Conservation (phyloP, 2,797 vertebrate genomes). For the Notolabrus celidotus region DNA sequence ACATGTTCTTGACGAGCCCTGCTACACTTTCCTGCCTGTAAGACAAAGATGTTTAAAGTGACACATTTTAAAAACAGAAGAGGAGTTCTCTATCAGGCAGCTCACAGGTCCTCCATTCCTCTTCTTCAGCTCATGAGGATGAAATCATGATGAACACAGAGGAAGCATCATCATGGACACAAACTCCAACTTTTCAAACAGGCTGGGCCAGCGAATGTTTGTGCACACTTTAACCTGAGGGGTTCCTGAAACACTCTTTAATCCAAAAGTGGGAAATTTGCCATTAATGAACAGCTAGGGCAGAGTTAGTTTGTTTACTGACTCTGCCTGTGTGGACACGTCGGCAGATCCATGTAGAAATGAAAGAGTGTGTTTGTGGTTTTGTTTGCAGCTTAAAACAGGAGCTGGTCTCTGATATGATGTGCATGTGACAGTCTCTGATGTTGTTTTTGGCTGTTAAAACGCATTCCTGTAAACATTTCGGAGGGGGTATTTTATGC, state of each 20-base stretch:
- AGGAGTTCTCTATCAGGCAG: background rate
- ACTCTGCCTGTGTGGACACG: conserved; percentile 5
- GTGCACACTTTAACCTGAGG: too few relatives aligned
- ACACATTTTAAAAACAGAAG: background rate
- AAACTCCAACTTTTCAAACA: conserved; percentile 12
- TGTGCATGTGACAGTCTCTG: too few relatives aligned
- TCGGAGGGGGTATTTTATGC: too few relatives aligned
- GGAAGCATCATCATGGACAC: background rate
- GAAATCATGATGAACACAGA: background rate
- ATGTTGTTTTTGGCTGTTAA: too few relatives aligned
- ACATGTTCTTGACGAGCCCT: conserved; percentile 95
- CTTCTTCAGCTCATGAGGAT: background rate
- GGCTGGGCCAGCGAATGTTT: conserved; percentile 11
- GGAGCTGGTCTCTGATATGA: too few relatives aligned
- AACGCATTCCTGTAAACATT: too few relatives aligned
- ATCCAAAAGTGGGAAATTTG: background rate
- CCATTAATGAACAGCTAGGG: background rate
- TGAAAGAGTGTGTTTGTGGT: too few relatives aligned
- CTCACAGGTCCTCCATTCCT: background rate
- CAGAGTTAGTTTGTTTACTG: conserved; percentile 1
- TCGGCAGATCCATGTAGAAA: background rate
- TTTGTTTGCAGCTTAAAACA: too few relatives aligned
- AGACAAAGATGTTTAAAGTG: conserved; percentile 1
- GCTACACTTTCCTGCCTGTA: conserved; percentile 93
- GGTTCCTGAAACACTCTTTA: background rate